Evolutionary conservation across 2,113 vertebrate genomes (phyloP), one percentile per base, ranked within the genome.

Genomic region (Neolamprologus sp.): DNA sequence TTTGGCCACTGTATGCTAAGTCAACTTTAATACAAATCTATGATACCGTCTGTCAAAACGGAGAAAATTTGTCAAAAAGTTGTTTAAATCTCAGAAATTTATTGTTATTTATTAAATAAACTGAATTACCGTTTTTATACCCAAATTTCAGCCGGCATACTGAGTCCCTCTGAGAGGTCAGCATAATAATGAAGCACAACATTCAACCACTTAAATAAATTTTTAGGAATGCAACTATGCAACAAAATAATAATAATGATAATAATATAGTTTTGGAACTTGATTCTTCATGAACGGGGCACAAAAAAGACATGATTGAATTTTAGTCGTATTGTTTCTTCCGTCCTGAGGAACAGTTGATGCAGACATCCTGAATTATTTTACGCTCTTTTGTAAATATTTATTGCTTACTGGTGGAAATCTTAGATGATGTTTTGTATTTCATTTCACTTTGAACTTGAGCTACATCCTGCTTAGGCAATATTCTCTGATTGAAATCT

Each of bases 41-140:
- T 1, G 5, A 42, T 8, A 71, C 7, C 0, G 2, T 21, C 5
- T 71, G 35, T 40, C n/a, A 71, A 71, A 71, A 40, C 0, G 0
- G 14, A 71, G 7, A 71, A 14, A 1, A 37, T 13, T 3, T 37
- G 19, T 21, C 60, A n/a, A 65, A 37, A 65, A 0, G 2, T 37
- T 37, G 11, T 40, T 40, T 14, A 68, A 40, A 4, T 21, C 63
- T 68, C 17, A 68, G 3, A 68, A 68, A 68, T 68, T 0, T 21
- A 40, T 68, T 40, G 33, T 14, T 68, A 68, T 68, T 68, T 40
- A 68, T 40, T 21, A 68, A 68, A 9, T 21, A 68, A 40, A 68
- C 35, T 14, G 63, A 40, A 68, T 68, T 68, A 21, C 19, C 33
- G 21, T 0, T 40, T 68, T 68, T 68, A 68, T 40, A 68, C 63